These are phyloP conservation scores for Aromia moschata DNA, from an alignment of 2,888 invertebrate genomes.

Conservation along the genomic window DNA sequence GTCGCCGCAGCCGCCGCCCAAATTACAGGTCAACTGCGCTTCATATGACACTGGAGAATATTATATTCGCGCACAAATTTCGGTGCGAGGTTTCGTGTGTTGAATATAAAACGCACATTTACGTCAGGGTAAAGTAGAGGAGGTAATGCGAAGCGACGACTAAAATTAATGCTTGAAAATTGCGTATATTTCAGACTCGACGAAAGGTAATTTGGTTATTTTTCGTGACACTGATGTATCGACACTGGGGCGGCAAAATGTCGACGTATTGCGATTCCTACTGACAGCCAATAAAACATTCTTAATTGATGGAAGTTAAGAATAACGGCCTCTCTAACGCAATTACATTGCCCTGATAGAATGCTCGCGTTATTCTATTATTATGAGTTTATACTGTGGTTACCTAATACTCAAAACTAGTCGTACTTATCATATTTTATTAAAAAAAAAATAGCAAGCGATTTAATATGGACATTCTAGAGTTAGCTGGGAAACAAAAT, in stretches of 20 bases:
- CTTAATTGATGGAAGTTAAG: constrained; percentile 12
- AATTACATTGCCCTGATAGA: no score
- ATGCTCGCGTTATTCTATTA: no score
- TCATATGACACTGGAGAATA: constrained; percentile 36
- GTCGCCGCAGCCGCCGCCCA: constrained; percentile 18
- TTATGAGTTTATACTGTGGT: no score
- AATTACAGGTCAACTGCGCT: constrained; percentile 29
- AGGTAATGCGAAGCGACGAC: constrained; percentile 25
- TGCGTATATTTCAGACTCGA: constrained; percentile 24
- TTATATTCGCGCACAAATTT: constrained; percentile 32
- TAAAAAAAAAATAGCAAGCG: no score
- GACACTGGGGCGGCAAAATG: constrained; percentile 21
- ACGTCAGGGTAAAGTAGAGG: constrained; percentile 12
- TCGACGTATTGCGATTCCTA: constrained; percentile 15
- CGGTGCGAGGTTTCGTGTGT: constrained; percentile 17
- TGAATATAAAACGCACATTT: constrained; percentile 27
- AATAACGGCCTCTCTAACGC: no score
- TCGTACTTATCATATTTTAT: no score
- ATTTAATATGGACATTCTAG: no score
- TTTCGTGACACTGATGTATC: constrained; percentile 26
- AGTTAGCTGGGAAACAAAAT: no score
- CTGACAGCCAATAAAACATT: constrained; percentile 21
- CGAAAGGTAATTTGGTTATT: constrained; percentile 28
- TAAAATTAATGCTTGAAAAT: constrained; percentile 28
- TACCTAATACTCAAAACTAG: no score